phyloP scores from a whole-genome alignment of 2,888 invertebrate genomes.

The Polylopha cassiicola region DNA sequence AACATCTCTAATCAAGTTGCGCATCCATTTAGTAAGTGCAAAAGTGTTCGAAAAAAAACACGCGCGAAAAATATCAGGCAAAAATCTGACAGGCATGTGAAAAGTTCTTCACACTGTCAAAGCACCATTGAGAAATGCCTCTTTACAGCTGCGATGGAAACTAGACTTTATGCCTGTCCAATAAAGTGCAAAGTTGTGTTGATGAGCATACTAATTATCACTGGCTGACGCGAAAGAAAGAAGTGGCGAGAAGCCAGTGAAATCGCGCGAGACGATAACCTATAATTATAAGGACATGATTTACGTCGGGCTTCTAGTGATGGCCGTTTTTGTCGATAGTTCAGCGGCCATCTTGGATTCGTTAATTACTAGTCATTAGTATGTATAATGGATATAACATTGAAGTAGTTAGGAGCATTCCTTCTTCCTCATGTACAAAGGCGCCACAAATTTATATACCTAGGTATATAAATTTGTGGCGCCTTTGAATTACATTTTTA shows the following conservation, averaged over 20 bases:
- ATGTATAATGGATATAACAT: no score
- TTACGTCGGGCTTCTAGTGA: constrained; percentile 33
- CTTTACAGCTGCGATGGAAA: constrained; percentile 21
- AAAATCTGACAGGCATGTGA: constrained; percentile 37
- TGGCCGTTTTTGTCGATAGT: constrained; percentile 28
- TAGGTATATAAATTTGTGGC: no score
- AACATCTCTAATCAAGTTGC: no score
- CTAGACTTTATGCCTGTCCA: constrained; percentile 17
- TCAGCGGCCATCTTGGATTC: no score
- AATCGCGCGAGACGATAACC: constrained; percentile 55
- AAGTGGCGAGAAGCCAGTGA: constrained; percentile 53
- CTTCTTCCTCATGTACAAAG: no score
- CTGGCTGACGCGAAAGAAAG: constrained; percentile 35
- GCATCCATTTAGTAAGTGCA: not conserved
- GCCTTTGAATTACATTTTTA: no score
- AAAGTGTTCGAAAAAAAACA: constrained; percentile 15
- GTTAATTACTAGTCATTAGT: no score
- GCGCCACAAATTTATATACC: no score
- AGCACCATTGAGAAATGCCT: constrained; percentile 45
- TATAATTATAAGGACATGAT: constrained; percentile 55
- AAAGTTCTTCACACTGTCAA: constrained; percentile 44
- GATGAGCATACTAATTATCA: constrained; percentile 43
- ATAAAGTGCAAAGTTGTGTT: constrained; percentile 25
- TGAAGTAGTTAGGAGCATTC: no score
- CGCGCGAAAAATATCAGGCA: constrained; percentile 29